Evolutionary conservation across 2,888 invertebrate genomes (phyloP), one percentile per base, ranked within the genome.

Genomic region (Conus canariensis): DNA sequence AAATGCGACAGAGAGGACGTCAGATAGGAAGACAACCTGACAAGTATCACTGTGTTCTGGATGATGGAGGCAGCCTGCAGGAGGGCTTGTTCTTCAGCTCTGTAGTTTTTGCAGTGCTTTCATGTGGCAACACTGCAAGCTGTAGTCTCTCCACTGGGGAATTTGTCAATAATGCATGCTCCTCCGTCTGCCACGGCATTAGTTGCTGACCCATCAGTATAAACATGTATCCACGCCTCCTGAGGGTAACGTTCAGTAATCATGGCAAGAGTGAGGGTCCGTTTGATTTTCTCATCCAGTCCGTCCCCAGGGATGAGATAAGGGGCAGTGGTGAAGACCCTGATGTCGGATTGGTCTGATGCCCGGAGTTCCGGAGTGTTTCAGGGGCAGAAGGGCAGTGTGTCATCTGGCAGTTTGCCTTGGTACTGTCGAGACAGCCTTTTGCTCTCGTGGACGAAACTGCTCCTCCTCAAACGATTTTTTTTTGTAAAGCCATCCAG

Each of bases 91-190:
- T 25, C 45, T 74, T 74, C 87, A 19, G 87, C 87, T 45, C 67
- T 87, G 87, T 87, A 88, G 87, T 88, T 88, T 25, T 5, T 88
- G 87, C 87, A 88, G 74, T 88, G 87, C 22, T 56, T 56, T 12
- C 87, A 1, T 45, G 87, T 88, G 19, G 74, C 45, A 56, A 88
- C 74, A 56, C 56, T 58, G 7, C 19, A 30, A 30, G 74, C 22
- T 22, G 30, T 30, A 12, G 70, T 30, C 19, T 88, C 10, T 74
- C 74, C 77, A 56, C n/a, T 30, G 14, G 58, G 87, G 56, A n/a
- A 88, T 45, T 56, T 67, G 56, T 14, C 67, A 30, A 74, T 56
- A 3, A 74, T 74, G 16, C 74, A 12, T 45, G 59, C 85, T 19
- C 59, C 85, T 85, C 60, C 85, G 56, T 59, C 22, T 16, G 85